Evolutionary conservation across 2,797 vertebrate genomes (phyloP).

Genomic region (Hippocampus kuda): DNA sequence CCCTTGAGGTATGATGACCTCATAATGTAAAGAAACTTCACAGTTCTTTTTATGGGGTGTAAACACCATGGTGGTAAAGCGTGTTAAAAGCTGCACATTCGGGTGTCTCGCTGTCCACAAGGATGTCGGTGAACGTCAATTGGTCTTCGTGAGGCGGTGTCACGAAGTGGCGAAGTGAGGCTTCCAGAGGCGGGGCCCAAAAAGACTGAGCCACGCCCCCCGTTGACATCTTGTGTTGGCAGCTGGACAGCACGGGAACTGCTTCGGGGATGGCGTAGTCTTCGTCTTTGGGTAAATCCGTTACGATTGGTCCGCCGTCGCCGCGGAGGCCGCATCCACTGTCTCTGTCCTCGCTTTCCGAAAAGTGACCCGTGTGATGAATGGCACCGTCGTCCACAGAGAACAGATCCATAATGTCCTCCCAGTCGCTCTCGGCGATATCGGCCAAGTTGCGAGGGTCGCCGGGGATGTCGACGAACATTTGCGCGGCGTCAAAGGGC

Average conservation of each 20-base stretch:
- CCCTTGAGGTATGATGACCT: no score
- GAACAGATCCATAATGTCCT: constrained; percentile 53
- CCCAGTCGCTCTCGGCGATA: constrained; percentile 43
- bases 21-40: not conserved
- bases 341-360: not conserved
- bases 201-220: constrained; percentile 69
- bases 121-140: constrained; percentile 68
- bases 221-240: constrained; percentile 37
- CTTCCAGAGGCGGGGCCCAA: constrained; percentile 34
- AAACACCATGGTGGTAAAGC: not conserved
- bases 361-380: not conserved
- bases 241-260: not conserved
- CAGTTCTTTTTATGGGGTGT: not conserved
- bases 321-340: constrained; percentile 14
- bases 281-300: not conserved
- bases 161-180: constrained; percentile 33
- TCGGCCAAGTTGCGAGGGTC: constrained; percentile 30
- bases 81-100: constrained; percentile 1
- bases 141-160: constrained; percentile 60
- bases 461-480: constrained; percentile 50
- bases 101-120: constrained; percentile 37
- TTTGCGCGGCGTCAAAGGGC: not conserved
- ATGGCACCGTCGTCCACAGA: constrained; percentile 42
- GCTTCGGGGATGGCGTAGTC: not conserved
- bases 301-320: constrained; percentile 11